Base-by-base conservation (phyloP, 2,888 invertebrate species). In the Piscicola geometra region DNA sequence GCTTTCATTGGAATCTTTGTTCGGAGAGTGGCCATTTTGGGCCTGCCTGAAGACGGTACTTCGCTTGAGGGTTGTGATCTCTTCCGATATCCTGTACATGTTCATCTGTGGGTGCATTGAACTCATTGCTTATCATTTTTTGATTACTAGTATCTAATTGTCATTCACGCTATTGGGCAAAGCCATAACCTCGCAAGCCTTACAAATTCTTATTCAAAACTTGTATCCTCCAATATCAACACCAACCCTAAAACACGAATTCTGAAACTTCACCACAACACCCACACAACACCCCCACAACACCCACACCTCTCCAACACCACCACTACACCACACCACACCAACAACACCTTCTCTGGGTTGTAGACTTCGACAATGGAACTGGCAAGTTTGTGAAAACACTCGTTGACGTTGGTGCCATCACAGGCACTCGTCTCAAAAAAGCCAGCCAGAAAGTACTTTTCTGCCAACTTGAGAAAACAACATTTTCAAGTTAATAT, bases 351-450 rank as follows among this genome's bases (percentile, higher is more conserved):
- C 78, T 83, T 77, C 75, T 80, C 79, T 0, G 83, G 83, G 75
- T 83, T 79, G 76, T 81, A 82, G 0, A 82, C 81, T 28, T 84
- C 84, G 0, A 82, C 82, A 68, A 83, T 81, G 78, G 82, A 81
- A 67, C 80, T 81, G 9, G 83, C 83, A 28, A 84, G 77, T 47
- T 79, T 78, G 30, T 81, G 80, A 79, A 84, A 83, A 2, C 81
- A 82, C 2, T 78, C 71, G 36, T 79, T 79, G 5, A 84, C 82
- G 78, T 83, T 82, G 21, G 79, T 77, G n/a, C 82, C 82, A 0
- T 80, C 81, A 70, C 80, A 82, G 5, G 83, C 83, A 70, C 83
- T 84, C 0, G 83, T 83, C 76, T 84, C 83, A 41, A 81, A 79
- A 77, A 82, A 83, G 30, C 81, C 83, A 72, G 82, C 81, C 12